A percentile compares a stretch with the other conserved stretches of the same genome.
These are phyloP conservation scores for Pteronura brasiliensis DNA, from an alignment of 2,113 vertebrate genomes.

Conservation along the genomic window DNA sequence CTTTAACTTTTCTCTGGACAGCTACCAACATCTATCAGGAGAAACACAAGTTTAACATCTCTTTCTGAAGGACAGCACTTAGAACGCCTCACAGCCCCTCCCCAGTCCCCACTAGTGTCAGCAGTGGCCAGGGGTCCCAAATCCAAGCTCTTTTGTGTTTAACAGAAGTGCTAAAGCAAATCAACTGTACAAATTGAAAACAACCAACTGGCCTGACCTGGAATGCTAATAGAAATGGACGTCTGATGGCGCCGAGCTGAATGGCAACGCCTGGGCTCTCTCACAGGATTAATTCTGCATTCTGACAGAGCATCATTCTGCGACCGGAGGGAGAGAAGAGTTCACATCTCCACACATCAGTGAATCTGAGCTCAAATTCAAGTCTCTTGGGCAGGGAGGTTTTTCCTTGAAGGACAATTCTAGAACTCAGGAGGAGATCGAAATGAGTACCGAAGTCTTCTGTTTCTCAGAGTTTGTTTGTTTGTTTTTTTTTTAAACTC, in stretches of 20 bases:
- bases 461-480: neutral
- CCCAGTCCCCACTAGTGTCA: neutral
- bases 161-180: neutral
- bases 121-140: neutral
- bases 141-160: neutral
- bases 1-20: slow-evolving; percentile 70
- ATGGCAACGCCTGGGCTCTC: neutral
- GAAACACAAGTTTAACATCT: slow-evolving; percentile 57
- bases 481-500: neutral
- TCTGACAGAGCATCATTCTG: neutral
- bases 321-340: neutral
- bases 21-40: slow-evolving; percentile 68
- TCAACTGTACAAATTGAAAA: neutral
- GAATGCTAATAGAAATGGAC: neutral
- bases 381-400: neutral
- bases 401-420: neutral
- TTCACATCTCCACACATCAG: neutral
- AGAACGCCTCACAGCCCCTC: neutral
- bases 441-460: neutral
- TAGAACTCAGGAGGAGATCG: neutral
- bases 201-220: neutral
- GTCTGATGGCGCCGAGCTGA: neutral
- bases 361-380: neutral
- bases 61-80: slow-evolving; percentile 48
- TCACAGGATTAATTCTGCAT: neutral